phyloP scores from a whole-genome alignment of 2,113 vertebrate genomes.

The Hippocampus guttulatus region DNA sequence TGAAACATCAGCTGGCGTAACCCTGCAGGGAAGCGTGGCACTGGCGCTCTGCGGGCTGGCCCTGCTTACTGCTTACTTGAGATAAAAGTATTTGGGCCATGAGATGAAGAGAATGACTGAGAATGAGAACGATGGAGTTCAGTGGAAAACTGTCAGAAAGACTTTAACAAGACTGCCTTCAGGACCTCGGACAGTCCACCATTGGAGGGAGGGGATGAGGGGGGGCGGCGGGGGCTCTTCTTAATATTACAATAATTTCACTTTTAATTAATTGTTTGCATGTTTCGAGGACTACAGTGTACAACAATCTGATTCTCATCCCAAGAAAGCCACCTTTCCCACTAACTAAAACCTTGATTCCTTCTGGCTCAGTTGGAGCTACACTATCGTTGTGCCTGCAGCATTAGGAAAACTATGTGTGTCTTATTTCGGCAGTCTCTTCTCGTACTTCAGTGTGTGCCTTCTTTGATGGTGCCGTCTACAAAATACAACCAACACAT shows the following conservation, averaged over 20 bases:
- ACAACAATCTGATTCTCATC: conserved; percentile 54
- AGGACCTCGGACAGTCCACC: conserved; percentile 66
- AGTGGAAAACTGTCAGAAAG: conserved; percentile 65
- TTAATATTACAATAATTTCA: conserved; percentile 74
- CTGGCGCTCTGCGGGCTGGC: conserved; percentile 56
- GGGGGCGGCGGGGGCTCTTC: conserved; percentile 50
- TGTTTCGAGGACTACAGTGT: conserved; percentile 65
- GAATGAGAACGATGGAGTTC: conserved; percentile 48
- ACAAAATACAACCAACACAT: conserved; percentile 2
- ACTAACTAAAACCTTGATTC: conserved; percentile 25
- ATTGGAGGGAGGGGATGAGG: conserved; percentile 32
- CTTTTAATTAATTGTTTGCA: conserved; percentile 69
- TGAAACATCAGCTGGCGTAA: conserved; percentile 13
- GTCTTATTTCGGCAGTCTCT: conserved; percentile 42
- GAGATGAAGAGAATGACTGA: conserved; percentile 35
- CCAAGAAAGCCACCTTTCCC: conserved; percentile 34
- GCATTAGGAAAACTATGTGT: conserved; percentile 43
- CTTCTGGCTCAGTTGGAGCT: conserved; percentile 35
- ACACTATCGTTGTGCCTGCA: conserved; percentile 33
- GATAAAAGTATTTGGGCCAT: conserved; percentile 63
- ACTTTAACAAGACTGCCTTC: conserved; percentile 71
- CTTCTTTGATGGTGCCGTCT: conserved; percentile 34
- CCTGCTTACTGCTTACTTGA: conserved; percentile 59
- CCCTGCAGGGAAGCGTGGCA: conserved; percentile 41
- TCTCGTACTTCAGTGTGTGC: conserved; percentile 32